Evolutionary conservation across 2,888 invertebrate species (phyloP), one percentile per base, ranked within the genome.

Genomic region (Microplitis manilae): DNA sequence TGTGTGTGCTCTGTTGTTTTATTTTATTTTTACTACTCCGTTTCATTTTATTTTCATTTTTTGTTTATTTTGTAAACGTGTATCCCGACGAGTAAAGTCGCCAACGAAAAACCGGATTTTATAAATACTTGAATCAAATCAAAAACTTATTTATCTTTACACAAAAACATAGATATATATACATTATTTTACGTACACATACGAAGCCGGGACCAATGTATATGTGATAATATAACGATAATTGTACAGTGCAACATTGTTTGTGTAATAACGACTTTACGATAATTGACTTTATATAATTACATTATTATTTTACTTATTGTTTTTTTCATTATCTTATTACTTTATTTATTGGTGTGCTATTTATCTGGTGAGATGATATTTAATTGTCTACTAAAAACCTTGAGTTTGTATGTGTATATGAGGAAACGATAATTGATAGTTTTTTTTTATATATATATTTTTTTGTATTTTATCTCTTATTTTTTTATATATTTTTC

Each of bases 401-500:
- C 38, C 13, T 74, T 50, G 68, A 67, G 30, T 41, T 39, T 40
- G 15, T 60, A n/a, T 20, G 15, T 67, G 68, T 64, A 61, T 50
- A 59, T 68, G 50, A 50, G 50, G 9, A 50, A 50, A 50, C 13
- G 50, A 50, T 50, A 50, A 50, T 13, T 41, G 40, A 40, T 13
- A 7, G 39, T 30, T 59, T 75, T 68, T 60, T 68, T 68, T 68
- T 30, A 61, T 9, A 40, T 40, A 65, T 6, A n/a, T 40, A 61
- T 68, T 38, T 68, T 17, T 17, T 17, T 17, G 0, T 17, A 9
- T 9, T 62, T 30, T 6, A 38, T 68, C 15, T 20, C 39, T 61
- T 73, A 60, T 17, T 30, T 75, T 6, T 50, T 59, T 68, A 71
- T 74, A 75, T 67, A 7, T 73, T 79, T 89, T 87, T 39, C 88